These are phyloP conservation scores for Catocala fraxini DNA, from an alignment of 2,888 invertebrate species.

Conservation along the genomic window DNA sequence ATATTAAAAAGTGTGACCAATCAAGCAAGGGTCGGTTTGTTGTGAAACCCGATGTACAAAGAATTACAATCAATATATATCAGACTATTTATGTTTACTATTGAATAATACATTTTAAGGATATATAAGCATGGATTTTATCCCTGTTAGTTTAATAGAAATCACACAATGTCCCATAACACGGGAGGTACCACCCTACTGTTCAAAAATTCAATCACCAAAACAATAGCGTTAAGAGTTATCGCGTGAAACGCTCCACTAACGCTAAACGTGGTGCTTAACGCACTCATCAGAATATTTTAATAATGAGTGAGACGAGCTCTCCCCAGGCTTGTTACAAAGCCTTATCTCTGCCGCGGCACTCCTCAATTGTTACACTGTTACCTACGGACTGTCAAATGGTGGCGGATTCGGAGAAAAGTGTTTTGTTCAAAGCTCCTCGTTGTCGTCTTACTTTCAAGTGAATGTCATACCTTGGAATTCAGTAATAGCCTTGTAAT, in stretches of 20 bases:
- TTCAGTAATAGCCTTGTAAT: no score
- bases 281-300: slow-evolving; percentile 83
- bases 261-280: slow-evolving; percentile 75
- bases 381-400: slow-evolving; percentile 50
- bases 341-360: slow-evolving; percentile 78
- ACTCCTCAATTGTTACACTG: slow-evolving; percentile 69
- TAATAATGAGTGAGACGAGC: slow-evolving; percentile 73
- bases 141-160: neutral
- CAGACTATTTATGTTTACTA: no score
- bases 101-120: no score
- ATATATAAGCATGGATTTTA: no score
- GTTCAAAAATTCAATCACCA: slow-evolving; percentile 77
- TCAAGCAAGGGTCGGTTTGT: no score
- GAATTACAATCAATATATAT: no score
- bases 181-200: slow-evolving; percentile 43
- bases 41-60: no score
- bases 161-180: slow-evolving; percentile 5
- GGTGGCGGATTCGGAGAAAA: slow-evolving; percentile 42
- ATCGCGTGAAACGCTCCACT: slow-evolving; percentile 72
- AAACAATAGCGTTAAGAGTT: slow-evolving; percentile 77
- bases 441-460: neutral
- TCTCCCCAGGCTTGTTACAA: slow-evolving; percentile 66
- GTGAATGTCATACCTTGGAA: no score
- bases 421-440: neutral
- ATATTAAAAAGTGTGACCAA: no score